Evolutionary conservation across 2,797 vertebrate species (phyloP), one percentile per base, ranked within the genome.

Genomic region (Eulemur albifrons): DNA sequence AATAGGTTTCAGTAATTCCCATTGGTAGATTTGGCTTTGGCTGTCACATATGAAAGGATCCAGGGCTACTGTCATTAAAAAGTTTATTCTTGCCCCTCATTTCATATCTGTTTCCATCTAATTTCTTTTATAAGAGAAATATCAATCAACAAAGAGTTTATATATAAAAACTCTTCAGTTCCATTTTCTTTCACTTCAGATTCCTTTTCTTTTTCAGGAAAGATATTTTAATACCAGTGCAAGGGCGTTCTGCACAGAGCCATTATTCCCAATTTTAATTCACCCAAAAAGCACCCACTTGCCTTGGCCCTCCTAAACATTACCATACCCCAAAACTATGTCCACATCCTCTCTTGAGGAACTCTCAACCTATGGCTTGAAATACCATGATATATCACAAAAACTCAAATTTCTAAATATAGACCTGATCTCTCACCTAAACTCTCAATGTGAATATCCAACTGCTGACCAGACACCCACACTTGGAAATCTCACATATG

Each of bases 121-220:
- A 35, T 93, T 95, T 21, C 15, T 21, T 97, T 79, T 85, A 38
- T 13, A 93, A 94, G 65, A 83, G 40, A 32, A 93, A 80, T 88
- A 63, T 17, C 43, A 76, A 77, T 77, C 48, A 73, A 69, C 2
- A 9, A 52, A 48, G 4, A 88, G 14, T 77, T 54, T 27, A 82
- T 0, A 52, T 17, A 21, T 79, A 75, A 72, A 27, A 70, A 65
- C 23, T 77, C 3, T 92, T 93, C 43, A 80, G 2, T 43, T 94
- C 70, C 17, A 75, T 50, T 73, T 83, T 45, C 32, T 92, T 65
- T 38, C 12, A 38, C 67, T 35, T 43, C 27, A 61, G 0, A 0
- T 81, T 94, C 13, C 69, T 96, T 72, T 82, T 67, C 32, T 59
- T 90, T 40, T 63, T 75, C 4, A 79, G 40, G 20, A 67, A 77